These are phyloP conservation scores for Peucedramus taeniatus DNA, from an alignment of 2,113 vertebrate genomes.

Conservation along the genomic window DNA sequence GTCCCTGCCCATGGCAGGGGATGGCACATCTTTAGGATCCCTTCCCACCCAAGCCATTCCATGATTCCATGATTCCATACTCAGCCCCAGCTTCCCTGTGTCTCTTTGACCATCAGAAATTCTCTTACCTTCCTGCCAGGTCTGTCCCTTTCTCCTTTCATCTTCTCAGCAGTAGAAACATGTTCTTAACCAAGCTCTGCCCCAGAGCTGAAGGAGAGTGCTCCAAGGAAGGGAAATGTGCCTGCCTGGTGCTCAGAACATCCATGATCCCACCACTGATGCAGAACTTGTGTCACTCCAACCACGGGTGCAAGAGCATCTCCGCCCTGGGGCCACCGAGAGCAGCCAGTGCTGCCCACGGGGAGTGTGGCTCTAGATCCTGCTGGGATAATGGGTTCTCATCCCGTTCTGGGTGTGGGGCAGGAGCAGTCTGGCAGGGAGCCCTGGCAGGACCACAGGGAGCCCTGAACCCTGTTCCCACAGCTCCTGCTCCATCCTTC, in stretches of 20 bases:
- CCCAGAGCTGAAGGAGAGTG: background rate
- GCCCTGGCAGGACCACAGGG: background rate
- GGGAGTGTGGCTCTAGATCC: background rate
- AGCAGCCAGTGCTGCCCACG: background rate
- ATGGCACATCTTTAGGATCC: fast-evolving
- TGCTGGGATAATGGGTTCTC: fast-evolving
- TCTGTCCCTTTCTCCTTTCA: background rate
- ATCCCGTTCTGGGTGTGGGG: background rate
- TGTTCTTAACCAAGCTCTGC: background rate
- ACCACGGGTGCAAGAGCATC: too few relatives aligned
- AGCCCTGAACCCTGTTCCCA: background rate
- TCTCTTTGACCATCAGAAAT: background rate
- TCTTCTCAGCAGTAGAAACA: background rate
- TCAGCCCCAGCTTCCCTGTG: background rate
- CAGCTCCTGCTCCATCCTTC: background rate
- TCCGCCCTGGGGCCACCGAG: background rate
- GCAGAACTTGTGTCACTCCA: background rate
- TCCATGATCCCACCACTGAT: background rate
- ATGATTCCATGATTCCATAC: background rate
- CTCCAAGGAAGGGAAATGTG: background rate
- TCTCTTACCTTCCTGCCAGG: background rate
- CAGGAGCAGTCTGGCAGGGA: background rate
- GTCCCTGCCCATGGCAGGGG: background rate
- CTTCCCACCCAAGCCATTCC: background rate
- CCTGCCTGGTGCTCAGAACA: background rate